A percentile compares a stretch with the other conserved stretches of the same genome.
phyloP scores from a whole-genome alignment of 2,797 vertebrate species.

The Gobionotothen gibberifrons region DNA sequence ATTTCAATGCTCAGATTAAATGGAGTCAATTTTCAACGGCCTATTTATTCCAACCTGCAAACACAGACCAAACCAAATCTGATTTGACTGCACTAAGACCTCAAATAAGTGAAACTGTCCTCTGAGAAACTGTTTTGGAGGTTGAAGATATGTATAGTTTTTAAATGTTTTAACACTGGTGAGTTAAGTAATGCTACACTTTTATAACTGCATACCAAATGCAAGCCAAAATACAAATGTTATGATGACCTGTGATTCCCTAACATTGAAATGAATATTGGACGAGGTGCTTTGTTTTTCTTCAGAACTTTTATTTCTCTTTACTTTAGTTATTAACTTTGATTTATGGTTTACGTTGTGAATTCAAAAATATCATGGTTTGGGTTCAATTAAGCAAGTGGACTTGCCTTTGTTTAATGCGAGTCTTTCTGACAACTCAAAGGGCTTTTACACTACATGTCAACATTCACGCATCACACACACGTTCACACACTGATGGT shows the following conservation, averaged over 20 bases:
- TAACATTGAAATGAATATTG: not conserved
- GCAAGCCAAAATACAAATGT: slow-evolving; percentile 10
- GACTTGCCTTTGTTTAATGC: too few relatives aligned
- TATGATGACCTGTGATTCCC: not conserved
- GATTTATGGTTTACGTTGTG: too few relatives aligned
- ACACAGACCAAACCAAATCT: slow-evolving; percentile 64
- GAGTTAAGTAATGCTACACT: slow-evolving; percentile 7
- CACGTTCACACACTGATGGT: too few relatives aligned
- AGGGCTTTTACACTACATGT: too few relatives aligned
- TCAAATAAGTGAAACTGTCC: slow-evolving; percentile 45
- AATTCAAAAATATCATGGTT: too few relatives aligned
- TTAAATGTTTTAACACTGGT: not conserved
- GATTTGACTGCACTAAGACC: slow-evolving; percentile 42
- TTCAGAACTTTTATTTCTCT: too few relatives aligned
- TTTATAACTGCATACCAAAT: slow-evolving; percentile 14
- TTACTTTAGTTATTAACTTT: too few relatives aligned
- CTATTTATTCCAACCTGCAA: slow-evolving; percentile 74
- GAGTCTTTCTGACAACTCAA: too few relatives aligned
- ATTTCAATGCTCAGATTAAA: slow-evolving; percentile 79
- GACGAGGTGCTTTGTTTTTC: too few relatives aligned
- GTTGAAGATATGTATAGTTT: slow-evolving; percentile 4
- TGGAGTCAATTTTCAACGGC: slow-evolving; percentile 74
- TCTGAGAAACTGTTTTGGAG: slow-evolving; percentile 19
- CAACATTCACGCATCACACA: too few relatives aligned
- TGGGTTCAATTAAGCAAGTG: too few relatives aligned